Conservation (phyloP, 2,797 vertebrate genomes). For the Phataginus tetradactyla region DNA sequence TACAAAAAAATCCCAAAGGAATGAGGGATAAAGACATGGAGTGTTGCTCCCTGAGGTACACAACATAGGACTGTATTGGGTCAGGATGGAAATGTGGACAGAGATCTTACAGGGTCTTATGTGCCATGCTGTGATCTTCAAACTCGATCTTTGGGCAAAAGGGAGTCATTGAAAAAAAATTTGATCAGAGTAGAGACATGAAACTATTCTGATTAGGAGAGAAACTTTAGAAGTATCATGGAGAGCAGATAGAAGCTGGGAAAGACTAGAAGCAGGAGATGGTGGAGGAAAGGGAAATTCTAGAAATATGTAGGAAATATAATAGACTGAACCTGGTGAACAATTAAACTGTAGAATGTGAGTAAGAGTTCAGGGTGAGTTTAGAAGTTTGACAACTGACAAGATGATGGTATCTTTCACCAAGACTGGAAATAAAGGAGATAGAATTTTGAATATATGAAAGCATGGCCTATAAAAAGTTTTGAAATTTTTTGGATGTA, state of each 20-base stretch:
- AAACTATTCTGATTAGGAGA: neutral
- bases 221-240: neutral
- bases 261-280: neutral
- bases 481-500: neutral
- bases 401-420: neutral
- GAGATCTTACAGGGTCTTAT: neutral
- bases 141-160: neutral
- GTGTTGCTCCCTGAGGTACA: neutral
- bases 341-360: neutral
- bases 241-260: neutral
- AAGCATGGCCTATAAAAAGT: neutral
- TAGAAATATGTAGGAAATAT: neutral
- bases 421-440: neutral
- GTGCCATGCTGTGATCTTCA: neutral
- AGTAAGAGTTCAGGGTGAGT: neutral
- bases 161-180: neutral
- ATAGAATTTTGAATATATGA: neutral
- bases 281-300: neutral
- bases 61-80: accelerated
- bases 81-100: neutral
- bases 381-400: neutral
- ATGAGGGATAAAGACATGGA: neutral
- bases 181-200: neutral
- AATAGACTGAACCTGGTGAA: neutral
- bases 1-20: neutral